Conservation (phyloP, 1,140 invertebrate species). For the Papilio glaucus region DNA sequence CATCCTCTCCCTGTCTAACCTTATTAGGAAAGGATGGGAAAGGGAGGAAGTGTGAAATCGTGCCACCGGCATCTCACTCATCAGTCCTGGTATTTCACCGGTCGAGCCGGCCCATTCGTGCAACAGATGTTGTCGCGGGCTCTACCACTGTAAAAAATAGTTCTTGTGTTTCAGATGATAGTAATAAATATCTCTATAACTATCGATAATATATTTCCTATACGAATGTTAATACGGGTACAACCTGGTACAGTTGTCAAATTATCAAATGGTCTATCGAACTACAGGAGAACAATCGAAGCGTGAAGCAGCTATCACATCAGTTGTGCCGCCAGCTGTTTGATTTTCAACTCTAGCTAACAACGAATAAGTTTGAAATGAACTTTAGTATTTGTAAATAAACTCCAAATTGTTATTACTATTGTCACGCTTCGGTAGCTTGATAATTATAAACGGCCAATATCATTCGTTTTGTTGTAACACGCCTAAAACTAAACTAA, state of each 20-base stretch:
- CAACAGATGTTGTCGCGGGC: too few relatives aligned
- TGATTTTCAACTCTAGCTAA: neutral
- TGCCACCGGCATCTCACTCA: too few relatives aligned
- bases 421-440: slow-evolving; percentile 16
- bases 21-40: too few relatives aligned
- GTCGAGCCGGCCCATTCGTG: too few relatives aligned
- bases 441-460: slow-evolving; percentile 26
- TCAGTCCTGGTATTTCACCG: too few relatives aligned
- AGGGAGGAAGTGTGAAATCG: too few relatives aligned
- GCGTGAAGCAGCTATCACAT: slow-evolving; percentile 33
- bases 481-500: neutral
- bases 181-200: too few relatives aligned
- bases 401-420: neutral
- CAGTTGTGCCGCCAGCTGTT: neutral
- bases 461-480: slow-evolving; percentile 6
- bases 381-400: neutral
- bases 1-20: too few relatives aligned
- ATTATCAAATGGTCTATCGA: slow-evolving; percentile 14
- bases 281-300: slow-evolving; percentile 11
- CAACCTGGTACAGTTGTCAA: slow-evolving; percentile 16
- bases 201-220: too few relatives aligned
- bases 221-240: neutral
- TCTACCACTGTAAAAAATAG: too few relatives aligned
- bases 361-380: slow-evolving; percentile 17
- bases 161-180: too few relatives aligned